These are phyloP conservation scores for Tachuris rubrigastra DNA, from an alignment of 2,113 vertebrate genomes.

Conservation along the genomic window DNA sequence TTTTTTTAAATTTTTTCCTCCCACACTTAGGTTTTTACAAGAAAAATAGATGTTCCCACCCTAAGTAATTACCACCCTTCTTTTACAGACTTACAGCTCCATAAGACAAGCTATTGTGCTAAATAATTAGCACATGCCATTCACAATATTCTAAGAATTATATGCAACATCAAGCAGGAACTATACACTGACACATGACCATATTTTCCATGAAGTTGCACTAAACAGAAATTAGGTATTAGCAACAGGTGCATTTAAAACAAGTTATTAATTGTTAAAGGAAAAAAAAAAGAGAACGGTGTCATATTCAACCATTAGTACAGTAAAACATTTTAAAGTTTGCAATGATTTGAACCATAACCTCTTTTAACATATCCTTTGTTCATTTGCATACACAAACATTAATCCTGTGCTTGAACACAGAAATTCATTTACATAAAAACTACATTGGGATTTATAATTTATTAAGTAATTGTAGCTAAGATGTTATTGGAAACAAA, in stretches of 20 bases:
- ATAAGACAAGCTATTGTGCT: conserved; percentile 81
- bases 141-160: conserved; percentile 82
- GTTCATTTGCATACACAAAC: conserved; percentile 52
- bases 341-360: conserved; percentile 63
- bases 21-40: conserved; percentile 70
- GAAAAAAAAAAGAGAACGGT: background rate
- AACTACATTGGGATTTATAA: conserved; percentile 49
- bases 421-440: conserved; percentile 54
- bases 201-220: conserved; percentile 58
- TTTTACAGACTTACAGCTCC: conserved; percentile 73
- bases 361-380: conserved; percentile 59
- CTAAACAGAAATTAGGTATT: conserved; percentile 72
- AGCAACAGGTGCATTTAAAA: conserved; percentile 76
- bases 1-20: background rate
- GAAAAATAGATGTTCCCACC: conserved; percentile 72
- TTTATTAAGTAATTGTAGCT: conserved; percentile 62
- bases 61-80: conserved; percentile 80
- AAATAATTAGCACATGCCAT: conserved; percentile 87
- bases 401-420: conserved; percentile 57
- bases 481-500: conserved; percentile 44
- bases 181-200: conserved; percentile 72
- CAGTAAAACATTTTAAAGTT: conserved; percentile 62
- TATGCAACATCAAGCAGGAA: conserved; percentile 83
- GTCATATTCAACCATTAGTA: conserved; percentile 52
- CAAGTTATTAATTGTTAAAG: conserved; percentile 67